Conservation (phyloP, 2,113 vertebrate species). For the Scortum barcoo region DNA sequence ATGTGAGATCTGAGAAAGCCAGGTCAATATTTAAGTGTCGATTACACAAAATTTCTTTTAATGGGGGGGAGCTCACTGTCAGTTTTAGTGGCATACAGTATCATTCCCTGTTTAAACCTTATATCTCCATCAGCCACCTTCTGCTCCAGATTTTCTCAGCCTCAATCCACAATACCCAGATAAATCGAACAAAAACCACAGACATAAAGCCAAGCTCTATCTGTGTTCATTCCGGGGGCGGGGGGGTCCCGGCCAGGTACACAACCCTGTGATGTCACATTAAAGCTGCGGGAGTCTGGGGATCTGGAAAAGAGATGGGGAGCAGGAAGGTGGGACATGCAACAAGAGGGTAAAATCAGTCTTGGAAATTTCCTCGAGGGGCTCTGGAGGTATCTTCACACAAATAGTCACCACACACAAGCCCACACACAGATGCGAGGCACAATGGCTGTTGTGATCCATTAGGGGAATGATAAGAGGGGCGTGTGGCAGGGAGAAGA, state of each 20-base stretch:
- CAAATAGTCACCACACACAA: slow-evolving; percentile 54
- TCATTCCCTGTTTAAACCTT: slow-evolving; percentile 7
- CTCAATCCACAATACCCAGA: slow-evolving; percentile 18
- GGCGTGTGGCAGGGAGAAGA: slow-evolving; percentile 57
- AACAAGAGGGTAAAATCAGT: slow-evolving; percentile 71
- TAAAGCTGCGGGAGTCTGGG: slow-evolving; percentile 65
- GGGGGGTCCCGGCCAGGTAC: slow-evolving; percentile 58
- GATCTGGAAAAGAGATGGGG: slow-evolving; percentile 59
- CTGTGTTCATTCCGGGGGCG: slow-evolving; percentile 61
- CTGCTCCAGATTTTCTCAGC: slow-evolving; percentile 25
- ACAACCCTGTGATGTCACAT: slow-evolving; percentile 71
- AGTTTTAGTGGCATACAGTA: background rate
- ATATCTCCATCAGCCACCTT: slow-evolving; percentile 21
- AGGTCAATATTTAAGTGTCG: background rate
- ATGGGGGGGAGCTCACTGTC: background rate
- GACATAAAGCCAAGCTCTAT: slow-evolving; percentile 44
- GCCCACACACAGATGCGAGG: slow-evolving; percentile 24
- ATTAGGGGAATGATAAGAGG: slow-evolving; percentile 69
- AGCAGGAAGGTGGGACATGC: slow-evolving; percentile 65
- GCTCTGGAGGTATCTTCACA: slow-evolving; percentile 59
- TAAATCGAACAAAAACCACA: slow-evolving; percentile 56
- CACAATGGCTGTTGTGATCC: slow-evolving; percentile 68
- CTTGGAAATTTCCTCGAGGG: slow-evolving; percentile 58
- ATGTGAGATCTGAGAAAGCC: background rate
- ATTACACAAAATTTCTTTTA: background rate